These are phyloP conservation scores for Magallana gigas DNA, from an alignment of 1,140 invertebrate genomes.

Conservation along the genomic window DNA sequence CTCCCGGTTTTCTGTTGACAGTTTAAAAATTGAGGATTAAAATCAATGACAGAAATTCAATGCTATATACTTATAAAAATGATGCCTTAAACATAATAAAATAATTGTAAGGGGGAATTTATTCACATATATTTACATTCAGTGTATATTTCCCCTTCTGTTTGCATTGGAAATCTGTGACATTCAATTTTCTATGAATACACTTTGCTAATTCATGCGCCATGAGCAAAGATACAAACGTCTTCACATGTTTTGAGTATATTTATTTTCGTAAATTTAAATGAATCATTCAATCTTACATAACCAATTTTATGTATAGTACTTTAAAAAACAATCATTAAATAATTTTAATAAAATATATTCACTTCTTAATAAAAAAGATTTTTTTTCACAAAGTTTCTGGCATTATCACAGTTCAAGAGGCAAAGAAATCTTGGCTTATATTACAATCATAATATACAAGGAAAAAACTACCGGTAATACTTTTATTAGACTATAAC, in stretches of 20 bases:
- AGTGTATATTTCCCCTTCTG: background rate
- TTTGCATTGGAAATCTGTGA: background rate
- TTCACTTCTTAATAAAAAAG: background rate
- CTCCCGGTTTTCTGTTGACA: too few relatives aligned
- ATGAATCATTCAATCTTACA: background rate
- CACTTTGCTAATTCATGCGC: too few relatives aligned
- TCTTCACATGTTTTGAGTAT: too few relatives aligned
- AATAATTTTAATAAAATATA: background rate
- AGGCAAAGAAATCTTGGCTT: too few relatives aligned
- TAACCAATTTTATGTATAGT: background rate
- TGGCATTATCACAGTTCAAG: background rate
- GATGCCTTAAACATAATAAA: background rate
- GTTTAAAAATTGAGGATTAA: too few relatives aligned
- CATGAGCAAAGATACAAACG: too few relatives aligned
- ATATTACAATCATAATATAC: too few relatives aligned
- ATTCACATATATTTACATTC: background rate
- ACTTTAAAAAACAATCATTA: background rate
- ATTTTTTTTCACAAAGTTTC: background rate
- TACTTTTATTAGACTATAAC: too few relatives aligned
- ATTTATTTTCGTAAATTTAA: background rate
- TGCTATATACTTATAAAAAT: background rate
- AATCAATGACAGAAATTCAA: background rate
- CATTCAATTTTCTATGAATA: too few relatives aligned
- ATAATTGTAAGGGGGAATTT: background rate
- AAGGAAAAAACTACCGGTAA: too few relatives aligned